A percentile compares a stretch with the other conserved stretches of the same genome.
Evolutionary conservation across 2,888 invertebrate genomes (phyloP).

Genomic region (Ectemnius continuus): DNA sequence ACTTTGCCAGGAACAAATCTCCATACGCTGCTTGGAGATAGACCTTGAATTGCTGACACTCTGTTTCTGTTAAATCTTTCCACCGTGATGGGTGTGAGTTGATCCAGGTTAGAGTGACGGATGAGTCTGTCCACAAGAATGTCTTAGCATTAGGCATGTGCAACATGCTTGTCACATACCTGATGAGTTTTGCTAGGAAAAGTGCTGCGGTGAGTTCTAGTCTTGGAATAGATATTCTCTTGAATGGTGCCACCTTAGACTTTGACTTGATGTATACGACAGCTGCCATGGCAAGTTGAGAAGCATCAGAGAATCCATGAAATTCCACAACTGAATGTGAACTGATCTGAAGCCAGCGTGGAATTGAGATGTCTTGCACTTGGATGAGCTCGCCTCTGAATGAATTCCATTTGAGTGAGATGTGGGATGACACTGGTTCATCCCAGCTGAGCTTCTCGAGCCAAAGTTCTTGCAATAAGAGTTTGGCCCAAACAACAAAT

Average conservation of each 20-base stretch:
- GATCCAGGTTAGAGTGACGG: constrained; percentile 42
- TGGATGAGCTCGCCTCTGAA: no score
- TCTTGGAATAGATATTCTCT: constrained; percentile 50
- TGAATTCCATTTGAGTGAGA: no score
- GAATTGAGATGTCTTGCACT: no score
- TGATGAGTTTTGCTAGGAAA: constrained; percentile 27
- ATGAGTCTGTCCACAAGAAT: constrained; percentile 41
- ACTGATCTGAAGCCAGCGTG: no score
- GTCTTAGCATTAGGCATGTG: background rate
- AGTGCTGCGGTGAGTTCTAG: constrained; percentile 58
- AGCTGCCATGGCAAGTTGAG: no score
- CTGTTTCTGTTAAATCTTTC: constrained; percentile 48
- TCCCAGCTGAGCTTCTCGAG: no score
- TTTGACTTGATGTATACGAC: background rate
- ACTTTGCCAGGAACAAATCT: constrained; percentile 36
- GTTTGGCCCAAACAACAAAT: no score
- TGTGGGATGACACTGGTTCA: no score
- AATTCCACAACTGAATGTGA: no score
- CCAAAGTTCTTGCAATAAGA: no score
- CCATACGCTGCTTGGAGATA: constrained; percentile 27
- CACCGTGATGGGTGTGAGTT: constrained; percentile 45
- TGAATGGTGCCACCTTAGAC: constrained; percentile 48
- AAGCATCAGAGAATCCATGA: no score
- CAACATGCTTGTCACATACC: constrained; percentile 27
- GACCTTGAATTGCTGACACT: constrained; percentile 42